phyloP scores from a whole-genome alignment of 2,888 invertebrate species.

The Drosophila multiciliata region DNA sequence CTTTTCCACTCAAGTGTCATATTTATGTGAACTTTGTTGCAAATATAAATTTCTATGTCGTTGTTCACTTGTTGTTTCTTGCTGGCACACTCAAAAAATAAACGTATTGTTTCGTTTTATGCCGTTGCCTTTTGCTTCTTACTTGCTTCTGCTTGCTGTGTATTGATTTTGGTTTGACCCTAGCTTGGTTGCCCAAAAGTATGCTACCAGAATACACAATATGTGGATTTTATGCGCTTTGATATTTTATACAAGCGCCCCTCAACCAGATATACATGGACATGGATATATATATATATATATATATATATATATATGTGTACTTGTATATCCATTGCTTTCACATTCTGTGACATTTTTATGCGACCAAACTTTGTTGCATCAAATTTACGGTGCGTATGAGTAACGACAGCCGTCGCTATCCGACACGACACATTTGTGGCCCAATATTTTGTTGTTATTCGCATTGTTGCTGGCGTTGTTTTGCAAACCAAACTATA shows the following conservation, averaged over 20 bases:
- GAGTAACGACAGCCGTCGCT: constrained; percentile 71
- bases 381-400: constrained; percentile 81
- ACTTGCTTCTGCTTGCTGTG: constrained; percentile 26
- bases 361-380: constrained; percentile 76
- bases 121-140: constrained; percentile 27
- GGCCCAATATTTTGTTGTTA: constrained; percentile 66
- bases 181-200: constrained; percentile 47
- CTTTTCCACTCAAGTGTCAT: constrained; percentile 43
- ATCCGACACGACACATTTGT: constrained; percentile 61
- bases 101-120: constrained; percentile 48
- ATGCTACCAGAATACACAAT: constrained; percentile 59
- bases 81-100: constrained; percentile 1
- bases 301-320: constrained; percentile 4
- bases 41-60: constrained; percentile 36
- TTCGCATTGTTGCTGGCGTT: constrained; percentile 33
- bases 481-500: constrained; percentile 61
- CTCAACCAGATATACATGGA: constrained; percentile 57
- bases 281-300: background rate
- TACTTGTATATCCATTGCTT: constrained; percentile 68
- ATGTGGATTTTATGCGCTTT: constrained; percentile 75
- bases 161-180: constrained; percentile 58
- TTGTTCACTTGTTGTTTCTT: constrained; percentile 36
- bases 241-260: constrained; percentile 66
- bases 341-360: constrained; percentile 78
- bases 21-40: constrained; percentile 63